Evolutionary conservation across 2,888 invertebrate species (phyloP).

Genomic region (Oscheius sp.): DNA sequence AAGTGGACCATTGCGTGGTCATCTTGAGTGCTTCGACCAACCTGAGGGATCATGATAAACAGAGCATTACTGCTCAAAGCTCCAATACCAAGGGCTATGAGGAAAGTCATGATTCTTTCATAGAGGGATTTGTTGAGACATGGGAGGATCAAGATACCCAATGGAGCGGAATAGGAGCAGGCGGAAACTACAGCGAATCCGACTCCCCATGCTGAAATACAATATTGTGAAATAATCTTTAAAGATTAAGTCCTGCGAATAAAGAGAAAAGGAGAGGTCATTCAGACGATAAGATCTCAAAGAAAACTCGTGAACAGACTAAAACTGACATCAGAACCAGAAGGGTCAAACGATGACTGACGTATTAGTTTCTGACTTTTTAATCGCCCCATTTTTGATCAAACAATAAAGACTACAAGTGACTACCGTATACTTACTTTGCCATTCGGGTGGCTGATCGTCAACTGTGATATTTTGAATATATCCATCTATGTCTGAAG

Average conservation of each 20-base stretch:
- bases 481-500: slow-evolving; percentile 50
- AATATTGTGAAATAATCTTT: too few relatives aligned
- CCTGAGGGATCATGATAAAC: slow-evolving; percentile 67
- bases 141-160: slow-evolving; percentile 64
- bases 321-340: too few relatives aligned
- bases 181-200: slow-evolving; percentile 66
- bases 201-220: slow-evolving; percentile 61
- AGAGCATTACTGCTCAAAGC: slow-evolving; percentile 62
- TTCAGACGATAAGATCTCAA: slow-evolving; percentile 4
- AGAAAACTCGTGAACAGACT: slow-evolving; percentile 13
- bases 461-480: slow-evolving; percentile 45
- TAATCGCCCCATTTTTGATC: too few relatives aligned
- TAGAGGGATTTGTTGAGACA: slow-evolving; percentile 59
- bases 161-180: slow-evolving; percentile 61
- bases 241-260: too few relatives aligned
- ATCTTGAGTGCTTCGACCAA: slow-evolving; percentile 21
- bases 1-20: slow-evolving; percentile 11
- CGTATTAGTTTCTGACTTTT: not conserved
- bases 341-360: not conserved
- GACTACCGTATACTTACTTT: slow-evolving; percentile 58
- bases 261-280: not conserved
- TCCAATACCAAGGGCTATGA: slow-evolving; percentile 67
- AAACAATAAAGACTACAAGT: too few relatives aligned
- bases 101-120: slow-evolving; percentile 65
- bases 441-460: slow-evolving; percentile 54